phyloP scores from a whole-genome alignment of 2,888 invertebrate genomes.

The Amphipoea lucens region DNA sequence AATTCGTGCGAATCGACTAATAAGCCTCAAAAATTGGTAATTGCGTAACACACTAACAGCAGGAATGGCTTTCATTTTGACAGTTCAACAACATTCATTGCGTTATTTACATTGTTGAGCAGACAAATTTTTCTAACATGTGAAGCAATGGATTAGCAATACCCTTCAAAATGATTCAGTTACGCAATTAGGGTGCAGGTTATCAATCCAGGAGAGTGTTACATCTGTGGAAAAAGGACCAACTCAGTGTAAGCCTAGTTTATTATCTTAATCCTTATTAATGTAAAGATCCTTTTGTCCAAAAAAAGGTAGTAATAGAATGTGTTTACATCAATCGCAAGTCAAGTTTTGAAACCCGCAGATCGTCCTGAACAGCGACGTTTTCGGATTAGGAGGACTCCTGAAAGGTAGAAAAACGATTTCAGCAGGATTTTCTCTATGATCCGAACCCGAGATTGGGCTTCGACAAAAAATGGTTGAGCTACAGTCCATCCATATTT shows the following conservation, averaged over 20 bases:
- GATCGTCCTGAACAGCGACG: constrained; percentile 19
- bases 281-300: background rate
- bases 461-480: constrained; percentile 16
- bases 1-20: no score
- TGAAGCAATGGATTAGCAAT: background rate
- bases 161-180: background rate
- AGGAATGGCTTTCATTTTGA: background rate
- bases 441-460: constrained; percentile 30
- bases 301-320: constrained; percentile 5
- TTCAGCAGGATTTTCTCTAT: constrained; percentile 8
- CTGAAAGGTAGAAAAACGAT: constrained; percentile 5
- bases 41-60: background rate
- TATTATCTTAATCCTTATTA: background rate
- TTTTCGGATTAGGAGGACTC: constrained; percentile 38
- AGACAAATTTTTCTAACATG: background rate
- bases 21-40: background rate
- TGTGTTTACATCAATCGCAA: constrained; percentile 33
- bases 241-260: background rate
- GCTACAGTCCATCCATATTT: background rate
- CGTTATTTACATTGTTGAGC: background rate
- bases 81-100: background rate
- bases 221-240: background rate
- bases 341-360: constrained; percentile 1
- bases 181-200: background rate
- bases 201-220: no score